These are phyloP conservation scores for Manacus vitellinus DNA, from an alignment of 2,113 vertebrate species.

Conservation along the genomic window DNA sequence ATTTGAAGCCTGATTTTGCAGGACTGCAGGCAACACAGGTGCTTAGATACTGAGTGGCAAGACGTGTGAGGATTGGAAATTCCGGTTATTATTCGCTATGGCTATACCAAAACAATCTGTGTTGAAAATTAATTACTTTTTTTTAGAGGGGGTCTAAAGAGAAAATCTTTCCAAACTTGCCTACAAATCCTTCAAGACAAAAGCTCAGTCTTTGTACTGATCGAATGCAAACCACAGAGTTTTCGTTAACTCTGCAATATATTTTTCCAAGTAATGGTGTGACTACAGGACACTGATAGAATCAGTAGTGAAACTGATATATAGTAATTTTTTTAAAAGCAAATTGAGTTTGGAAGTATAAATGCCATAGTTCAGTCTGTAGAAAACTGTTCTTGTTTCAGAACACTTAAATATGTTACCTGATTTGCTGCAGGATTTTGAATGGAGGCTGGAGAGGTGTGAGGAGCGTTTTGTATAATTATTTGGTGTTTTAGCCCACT, in stretches of 20 bases:
- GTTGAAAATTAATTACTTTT: not conserved
- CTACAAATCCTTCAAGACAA: not conserved
- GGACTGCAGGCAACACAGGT: not conserved
- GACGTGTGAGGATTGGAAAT: not conserved
- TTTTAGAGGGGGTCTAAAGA: not conserved
- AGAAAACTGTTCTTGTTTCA: not conserved
- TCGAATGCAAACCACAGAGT: not conserved
- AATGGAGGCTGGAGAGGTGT: not conserved
- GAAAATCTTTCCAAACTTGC: not conserved
- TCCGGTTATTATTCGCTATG: not conserved
- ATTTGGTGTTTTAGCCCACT: not conserved
- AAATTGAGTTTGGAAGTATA: not conserved
- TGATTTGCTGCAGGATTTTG: not conserved
- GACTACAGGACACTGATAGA: not conserved
- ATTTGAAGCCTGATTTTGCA: not conserved
- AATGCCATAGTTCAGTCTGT: not conserved
- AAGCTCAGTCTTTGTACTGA: not conserved
- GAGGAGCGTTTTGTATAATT: not conserved
- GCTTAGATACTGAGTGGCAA: not conserved
- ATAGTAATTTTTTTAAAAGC: not conserved
- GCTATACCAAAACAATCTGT: not conserved
- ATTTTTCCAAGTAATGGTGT: not conserved
- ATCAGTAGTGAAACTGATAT: not conserved
- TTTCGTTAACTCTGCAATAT: not conserved
- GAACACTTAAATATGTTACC: fast-evolving